Percentiles rank a stretch among this genome's conserved stretches.
Evolutionary conservation across 2,797 vertebrate species (phyloP).

Genomic region (Pantherophis vulpinus): DNA sequence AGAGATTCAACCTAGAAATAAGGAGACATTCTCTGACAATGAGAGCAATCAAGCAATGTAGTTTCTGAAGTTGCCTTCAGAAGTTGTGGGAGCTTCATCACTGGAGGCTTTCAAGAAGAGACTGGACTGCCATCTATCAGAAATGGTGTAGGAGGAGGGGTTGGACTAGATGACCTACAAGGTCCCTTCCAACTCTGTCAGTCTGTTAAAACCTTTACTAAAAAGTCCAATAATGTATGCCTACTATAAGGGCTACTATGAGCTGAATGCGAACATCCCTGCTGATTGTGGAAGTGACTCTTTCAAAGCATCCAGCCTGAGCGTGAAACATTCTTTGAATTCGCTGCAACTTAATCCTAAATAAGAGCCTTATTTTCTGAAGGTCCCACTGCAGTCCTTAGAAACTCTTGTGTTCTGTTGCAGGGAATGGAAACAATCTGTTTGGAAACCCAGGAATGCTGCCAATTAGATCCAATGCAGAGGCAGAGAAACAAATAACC

Average conservation of each 20-base stretch:
- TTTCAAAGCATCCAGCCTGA: background rate
- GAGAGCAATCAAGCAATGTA: no score
- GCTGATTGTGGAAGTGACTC: background rate
- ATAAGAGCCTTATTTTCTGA: background rate
- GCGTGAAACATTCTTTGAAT: background rate
- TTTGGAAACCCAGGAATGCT: background rate
- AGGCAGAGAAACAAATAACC: background rate
- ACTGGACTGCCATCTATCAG: no score
- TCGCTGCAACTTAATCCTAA: background rate
- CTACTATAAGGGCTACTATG: background rate
- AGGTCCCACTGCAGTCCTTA: background rate
- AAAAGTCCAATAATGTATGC: background rate
- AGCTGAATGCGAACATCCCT: background rate
- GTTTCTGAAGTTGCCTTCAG: no score
- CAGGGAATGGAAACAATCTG: background rate
- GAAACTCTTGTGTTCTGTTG: background rate
- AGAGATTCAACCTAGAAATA: no score
- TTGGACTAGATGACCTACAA: no score
- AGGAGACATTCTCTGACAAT: no score
- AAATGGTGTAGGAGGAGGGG: no score
- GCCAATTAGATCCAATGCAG: background rate
- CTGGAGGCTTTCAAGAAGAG: no score
- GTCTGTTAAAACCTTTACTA: no score
- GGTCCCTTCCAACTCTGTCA: no score
- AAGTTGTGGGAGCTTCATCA: no score